A percentile compares a stretch with the other conserved stretches of the same genome.
phyloP scores from a whole-genome alignment of 2,888 invertebrate species.

The Drosophila vallismaia region DNA sequence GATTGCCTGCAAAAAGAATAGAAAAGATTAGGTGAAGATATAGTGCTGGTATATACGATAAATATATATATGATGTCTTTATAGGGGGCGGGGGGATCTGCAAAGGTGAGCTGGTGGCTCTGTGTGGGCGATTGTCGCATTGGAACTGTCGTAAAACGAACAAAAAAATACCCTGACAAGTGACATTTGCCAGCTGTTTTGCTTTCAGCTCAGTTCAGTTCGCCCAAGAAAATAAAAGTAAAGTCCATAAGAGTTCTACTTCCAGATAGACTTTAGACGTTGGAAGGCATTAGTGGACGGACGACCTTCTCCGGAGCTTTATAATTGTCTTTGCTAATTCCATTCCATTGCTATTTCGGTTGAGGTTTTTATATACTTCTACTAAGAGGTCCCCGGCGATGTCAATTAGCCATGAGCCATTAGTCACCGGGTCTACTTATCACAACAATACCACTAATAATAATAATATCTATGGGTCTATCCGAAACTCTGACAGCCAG shows the following conservation, averaged over 20 bases:
- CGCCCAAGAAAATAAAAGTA: not conserved
- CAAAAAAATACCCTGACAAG: slow-evolving; percentile 56
- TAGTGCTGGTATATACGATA: slow-evolving; percentile 6
- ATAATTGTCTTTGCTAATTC: slow-evolving; percentile 53
- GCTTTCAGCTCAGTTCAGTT: not conserved
- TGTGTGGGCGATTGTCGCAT: slow-evolving; percentile 64
- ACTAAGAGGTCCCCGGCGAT: not conserved
- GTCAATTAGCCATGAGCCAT: slow-evolving; percentile 71
- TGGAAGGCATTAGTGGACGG: slow-evolving; percentile 60
- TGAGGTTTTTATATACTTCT: slow-evolving; percentile 2
- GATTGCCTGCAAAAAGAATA: slow-evolving; percentile 89
- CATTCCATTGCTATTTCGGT: slow-evolving; percentile 43
- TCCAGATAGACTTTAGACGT: slow-evolving; percentile 56
- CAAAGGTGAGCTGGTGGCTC: slow-evolving; percentile 62
- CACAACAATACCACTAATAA: slow-evolving; percentile 23
- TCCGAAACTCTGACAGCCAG: slow-evolving; percentile 38
- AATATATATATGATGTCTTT: slow-evolving; percentile 8
- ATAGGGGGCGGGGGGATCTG: slow-evolving; percentile 29
- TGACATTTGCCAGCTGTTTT: slow-evolving; percentile 75
- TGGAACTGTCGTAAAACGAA: slow-evolving; percentile 72
- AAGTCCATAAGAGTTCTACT: slow-evolving; percentile 29
- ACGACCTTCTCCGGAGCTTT: slow-evolving; percentile 55
- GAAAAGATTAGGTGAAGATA: slow-evolving; percentile 15
- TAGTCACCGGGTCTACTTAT: slow-evolving; percentile 31
- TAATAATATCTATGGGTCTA: slow-evolving; percentile 14